Evolutionary conservation across 2,113 vertebrate species (phyloP).

Genomic region (Antechinus flavipes): DNA sequence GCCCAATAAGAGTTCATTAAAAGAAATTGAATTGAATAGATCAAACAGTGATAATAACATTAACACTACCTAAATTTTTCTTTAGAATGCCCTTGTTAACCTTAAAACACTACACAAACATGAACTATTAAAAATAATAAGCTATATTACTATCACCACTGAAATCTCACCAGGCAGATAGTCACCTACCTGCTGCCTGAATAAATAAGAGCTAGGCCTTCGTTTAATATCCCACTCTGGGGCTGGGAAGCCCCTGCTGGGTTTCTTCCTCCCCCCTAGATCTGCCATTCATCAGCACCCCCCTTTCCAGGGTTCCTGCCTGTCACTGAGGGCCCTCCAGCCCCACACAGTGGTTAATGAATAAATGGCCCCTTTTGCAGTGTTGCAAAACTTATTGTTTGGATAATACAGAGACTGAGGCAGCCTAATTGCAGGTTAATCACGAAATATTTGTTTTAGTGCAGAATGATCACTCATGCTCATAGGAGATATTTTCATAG

Average conservation of each 20-base stretch:
- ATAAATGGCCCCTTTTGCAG: not conserved
- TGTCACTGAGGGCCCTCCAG: not conserved
- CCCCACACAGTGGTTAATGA: not conserved
- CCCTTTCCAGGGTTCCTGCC: not conserved
- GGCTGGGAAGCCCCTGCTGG: constrained; percentile 73
- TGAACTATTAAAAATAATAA: not conserved
- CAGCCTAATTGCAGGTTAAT: rapidly evolving
- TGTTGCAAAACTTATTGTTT: not conserved
- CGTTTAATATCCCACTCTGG: not conserved
- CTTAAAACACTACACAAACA: not conserved
- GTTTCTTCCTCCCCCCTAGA: not conserved
- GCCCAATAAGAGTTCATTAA: not conserved
- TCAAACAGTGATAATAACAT: not conserved
- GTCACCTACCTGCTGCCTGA: not conserved
- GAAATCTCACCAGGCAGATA: not conserved
- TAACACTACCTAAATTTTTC: not conserved
- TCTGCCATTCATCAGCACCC: not conserved
- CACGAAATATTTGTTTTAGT: not conserved
- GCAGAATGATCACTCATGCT: not conserved
- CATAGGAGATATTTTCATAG: not conserved
- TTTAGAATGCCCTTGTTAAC: not conserved
- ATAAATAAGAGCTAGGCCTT: not conserved
- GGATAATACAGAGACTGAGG: rapidly evolving
- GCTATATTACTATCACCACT: not conserved
- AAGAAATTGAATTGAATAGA: not conserved